Evolutionary conservation across 2,113 vertebrate genomes (phyloP).

Genomic region (Labrus mixtus): DNA sequence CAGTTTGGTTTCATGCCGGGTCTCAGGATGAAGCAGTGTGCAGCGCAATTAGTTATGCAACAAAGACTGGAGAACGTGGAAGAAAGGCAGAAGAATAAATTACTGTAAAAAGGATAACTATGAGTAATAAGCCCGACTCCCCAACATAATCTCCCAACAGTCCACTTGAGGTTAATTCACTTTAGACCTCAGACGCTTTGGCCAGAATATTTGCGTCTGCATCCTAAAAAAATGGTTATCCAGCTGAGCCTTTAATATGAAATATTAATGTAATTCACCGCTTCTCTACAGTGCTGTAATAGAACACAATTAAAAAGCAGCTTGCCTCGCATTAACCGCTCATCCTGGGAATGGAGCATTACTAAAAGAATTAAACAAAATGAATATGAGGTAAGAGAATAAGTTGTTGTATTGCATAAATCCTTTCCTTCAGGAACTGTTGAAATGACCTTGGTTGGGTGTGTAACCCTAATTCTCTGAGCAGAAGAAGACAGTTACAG

Average conservation of each 20-base stretch:
- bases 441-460: background rate
- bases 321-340: background rate
- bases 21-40: conserved; percentile 26
- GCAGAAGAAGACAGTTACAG: background rate
- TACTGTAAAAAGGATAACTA: conserved; percentile 26
- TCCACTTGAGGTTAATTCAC: background rate
- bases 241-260: conserved; percentile 9
- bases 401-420: background rate
- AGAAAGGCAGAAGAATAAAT: conserved; percentile 20
- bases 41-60: conserved; percentile 62
- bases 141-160: conserved; percentile 23
- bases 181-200: background rate
- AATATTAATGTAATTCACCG: conserved; percentile 13
- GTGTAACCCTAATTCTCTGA: background rate
- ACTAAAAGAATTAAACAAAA: background rate
- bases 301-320: conserved; percentile 17
- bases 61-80: conserved; percentile 47
- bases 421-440: background rate
- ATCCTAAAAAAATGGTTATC: conserved; percentile 2
- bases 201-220: background rate
- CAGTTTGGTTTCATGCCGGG: conserved; percentile 34
- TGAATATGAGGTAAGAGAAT: background rate
- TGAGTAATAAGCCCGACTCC: conserved; percentile 33
- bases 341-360: background rate
- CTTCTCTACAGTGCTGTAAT: conserved; percentile 4